Base-by-base conservation (phyloP, 92 coral and sea anemone genomes). In the Desmophyllum pertusum region DNA sequence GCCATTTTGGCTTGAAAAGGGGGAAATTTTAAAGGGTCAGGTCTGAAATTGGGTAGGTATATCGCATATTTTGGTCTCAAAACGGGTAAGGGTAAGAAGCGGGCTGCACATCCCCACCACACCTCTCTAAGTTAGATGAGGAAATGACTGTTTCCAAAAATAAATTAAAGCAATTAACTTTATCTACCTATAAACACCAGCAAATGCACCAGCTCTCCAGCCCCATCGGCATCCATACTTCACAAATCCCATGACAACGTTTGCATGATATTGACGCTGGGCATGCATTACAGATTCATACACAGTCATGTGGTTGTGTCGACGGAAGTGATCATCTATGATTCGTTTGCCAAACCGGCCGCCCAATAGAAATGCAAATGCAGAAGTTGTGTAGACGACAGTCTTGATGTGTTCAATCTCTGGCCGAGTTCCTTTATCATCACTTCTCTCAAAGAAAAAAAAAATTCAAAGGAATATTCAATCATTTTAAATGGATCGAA, bases 191-290 rank as follows among this genome's bases (percentile, higher is more conserved):
- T 94, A 97, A 37, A 97, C 72, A 9, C 99, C 99, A 55, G 99
- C 92, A 88, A 94, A 97, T 17, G 88, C 75, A 8, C 99, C 99
- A 91, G 91, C 85, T 73, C 99, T 85, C 99, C 99, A 97, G 11
- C 99, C 99, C 99, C 99, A 97, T 1, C 98, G 94, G 41, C 95
- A 87, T 25, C 99, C 99, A 92, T 97, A 97, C 73, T 88, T 91
- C 8, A 93, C 84, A 86, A 93, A 97, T 1, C 99, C 99, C 17
- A 97, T 67, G 0, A 89, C 82, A 23, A 92, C 89, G 1, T 91
- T 89, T 10, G 99, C 93, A 73, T 94, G 98, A 43, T 92, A 90
- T 33, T 91, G 95, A 18, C 99, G 88, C 82, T 97, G 91, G 0
- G 99, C 99, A 79, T 97, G 97, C 93, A 88, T 92, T 15, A 84